Evolutionary conservation across 2,113 vertebrate genomes (phyloP).

Genomic region (Centropus bengalensis): DNA sequence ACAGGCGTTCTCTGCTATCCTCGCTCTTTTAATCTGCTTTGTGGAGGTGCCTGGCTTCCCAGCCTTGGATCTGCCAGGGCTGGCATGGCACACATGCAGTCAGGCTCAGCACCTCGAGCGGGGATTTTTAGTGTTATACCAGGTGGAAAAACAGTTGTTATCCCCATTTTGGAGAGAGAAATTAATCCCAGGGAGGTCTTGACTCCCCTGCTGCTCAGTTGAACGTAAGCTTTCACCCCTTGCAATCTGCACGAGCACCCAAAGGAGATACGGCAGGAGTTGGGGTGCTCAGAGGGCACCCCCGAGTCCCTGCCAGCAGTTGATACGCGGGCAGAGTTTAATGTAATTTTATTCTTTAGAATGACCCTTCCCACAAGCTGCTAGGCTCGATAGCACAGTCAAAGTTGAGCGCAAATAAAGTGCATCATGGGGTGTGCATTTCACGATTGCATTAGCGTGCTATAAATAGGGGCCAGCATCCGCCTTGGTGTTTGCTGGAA

Average conservation of each 20-base stretch:
- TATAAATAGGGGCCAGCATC: conserved; percentile 30
- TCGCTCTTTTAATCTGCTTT: not conserved
- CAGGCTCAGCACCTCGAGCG: accelerated
- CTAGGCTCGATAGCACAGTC: not conserved
- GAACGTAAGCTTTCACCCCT: not conserved
- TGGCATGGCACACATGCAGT: accelerated
- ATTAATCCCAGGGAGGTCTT: not conserved
- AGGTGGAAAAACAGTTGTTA: not conserved
- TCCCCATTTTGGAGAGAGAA: not conserved
- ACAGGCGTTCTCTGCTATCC: not conserved
- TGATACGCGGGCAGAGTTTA: not conserved
- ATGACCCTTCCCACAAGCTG: not conserved
- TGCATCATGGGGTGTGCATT: not conserved
- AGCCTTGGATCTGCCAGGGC: not conserved
- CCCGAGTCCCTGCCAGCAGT: not conserved
- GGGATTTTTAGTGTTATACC: not conserved
- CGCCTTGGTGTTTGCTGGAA: not conserved
- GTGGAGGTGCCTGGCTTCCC: not conserved
- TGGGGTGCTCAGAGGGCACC: not conserved
- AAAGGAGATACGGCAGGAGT: accelerated
- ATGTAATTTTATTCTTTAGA: not conserved
- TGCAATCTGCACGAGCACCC: not conserved
- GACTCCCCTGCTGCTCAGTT: not conserved
- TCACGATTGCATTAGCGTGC: not conserved
- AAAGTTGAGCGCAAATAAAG: not conserved